These are phyloP conservation scores for Sebastes steindachneri DNA, from an alignment of 2,797 vertebrate genomes.

Conservation along the genomic window DNA sequence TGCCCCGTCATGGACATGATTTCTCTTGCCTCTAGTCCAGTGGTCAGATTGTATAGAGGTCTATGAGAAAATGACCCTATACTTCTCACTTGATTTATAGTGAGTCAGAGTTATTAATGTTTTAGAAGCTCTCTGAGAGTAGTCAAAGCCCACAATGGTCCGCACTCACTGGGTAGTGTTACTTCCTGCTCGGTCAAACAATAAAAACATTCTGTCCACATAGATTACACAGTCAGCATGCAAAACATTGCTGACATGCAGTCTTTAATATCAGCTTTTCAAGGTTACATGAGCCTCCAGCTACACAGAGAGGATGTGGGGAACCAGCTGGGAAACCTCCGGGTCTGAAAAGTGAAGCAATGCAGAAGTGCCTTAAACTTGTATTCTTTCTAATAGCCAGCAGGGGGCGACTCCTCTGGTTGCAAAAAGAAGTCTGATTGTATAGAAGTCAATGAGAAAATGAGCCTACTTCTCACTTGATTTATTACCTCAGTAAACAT, in stretches of 20 bases:
- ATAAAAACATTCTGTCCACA: constrained; percentile 24
- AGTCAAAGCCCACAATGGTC: constrained; percentile 39
- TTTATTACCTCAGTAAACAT: too few species aligned
- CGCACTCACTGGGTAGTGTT: constrained; percentile 3
- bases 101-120: constrained; percentile 57
- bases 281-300: constrained; percentile 1
- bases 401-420: too few species aligned
- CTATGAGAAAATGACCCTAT: too few species aligned
- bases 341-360: too few species aligned
- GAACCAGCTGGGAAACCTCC: too few species aligned
- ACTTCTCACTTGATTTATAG: not conserved
- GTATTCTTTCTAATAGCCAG: too few species aligned
- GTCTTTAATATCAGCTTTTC: constrained; percentile 28
- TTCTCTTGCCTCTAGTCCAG: too few species aligned
- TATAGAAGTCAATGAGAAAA: too few species aligned
- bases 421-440: too few species aligned
- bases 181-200: constrained; percentile 19
- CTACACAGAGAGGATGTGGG: not conserved
- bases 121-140: constrained; percentile 38
- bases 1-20: too few species aligned
- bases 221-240: constrained; percentile 15
- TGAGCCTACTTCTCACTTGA: accelerated
- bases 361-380: too few species aligned
- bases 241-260: constrained; percentile 18
- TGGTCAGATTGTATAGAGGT: too few species aligned